A percentile compares a stretch with the other conserved stretches of the same genome.
Evolutionary conservation across 1,140 invertebrate genomes (phyloP).

Genomic region (Temnothorax longispinosus): DNA sequence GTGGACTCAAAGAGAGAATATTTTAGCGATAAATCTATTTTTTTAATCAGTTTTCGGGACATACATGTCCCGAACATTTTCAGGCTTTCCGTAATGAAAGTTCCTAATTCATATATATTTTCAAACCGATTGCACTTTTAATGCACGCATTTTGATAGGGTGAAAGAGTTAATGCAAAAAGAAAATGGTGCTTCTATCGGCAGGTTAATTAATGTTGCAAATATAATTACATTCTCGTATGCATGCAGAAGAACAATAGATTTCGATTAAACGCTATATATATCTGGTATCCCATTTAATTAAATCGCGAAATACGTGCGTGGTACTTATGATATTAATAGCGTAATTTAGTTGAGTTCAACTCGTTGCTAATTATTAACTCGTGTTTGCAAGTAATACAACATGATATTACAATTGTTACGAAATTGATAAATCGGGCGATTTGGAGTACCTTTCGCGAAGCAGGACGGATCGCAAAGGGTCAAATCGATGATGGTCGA

Average conservation of each 20-base stretch:
- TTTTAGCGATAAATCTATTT: not conserved
- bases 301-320: constrained; percentile 49
- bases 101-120: not conserved
- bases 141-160: not conserved
- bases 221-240: constrained; percentile 46
- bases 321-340: constrained; percentile 44
- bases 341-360: constrained; percentile 38
- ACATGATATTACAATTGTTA: constrained; percentile 24
- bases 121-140: not conserved
- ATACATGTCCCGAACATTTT: not conserved
- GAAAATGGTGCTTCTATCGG: not conserved
- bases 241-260: constrained; percentile 29
- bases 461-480: not conserved
- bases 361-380: constrained; percentile 56
- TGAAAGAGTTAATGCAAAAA: constrained; percentile 14
- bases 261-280: constrained; percentile 47
- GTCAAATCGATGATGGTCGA: not conserved
- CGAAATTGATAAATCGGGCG: constrained; percentile 8
- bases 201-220: constrained; percentile 38
- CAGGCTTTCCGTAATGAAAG: not conserved
- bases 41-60: not conserved
- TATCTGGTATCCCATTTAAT: constrained; percentile 46
- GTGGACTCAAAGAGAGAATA: not conserved
- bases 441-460: constrained; percentile 13
- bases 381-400: constrained; percentile 26